Evolutionary conservation across 2,113 vertebrate species (phyloP), one percentile per base, ranked within the genome.

Genomic region (Cacatua alba): DNA sequence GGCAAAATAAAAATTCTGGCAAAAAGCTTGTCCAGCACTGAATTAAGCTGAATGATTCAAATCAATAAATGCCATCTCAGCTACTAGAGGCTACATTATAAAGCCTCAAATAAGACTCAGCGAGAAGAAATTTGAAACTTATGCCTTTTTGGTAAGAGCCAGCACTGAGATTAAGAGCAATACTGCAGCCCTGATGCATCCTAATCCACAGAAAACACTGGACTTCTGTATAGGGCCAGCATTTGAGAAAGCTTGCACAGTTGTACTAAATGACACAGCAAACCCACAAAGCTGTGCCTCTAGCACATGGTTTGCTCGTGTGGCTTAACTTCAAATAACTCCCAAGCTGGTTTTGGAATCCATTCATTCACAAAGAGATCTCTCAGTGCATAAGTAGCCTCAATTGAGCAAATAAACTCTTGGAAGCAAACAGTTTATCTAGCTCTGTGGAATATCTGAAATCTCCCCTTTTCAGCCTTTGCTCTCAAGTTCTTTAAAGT

Each of bases 301-400:
- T 8, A 87, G 88, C 86, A 84, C 44, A 59, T 41, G 70, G 76
- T 52, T 64, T 91, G 72, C 52, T 84, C 24, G 37, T 2, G 19
- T 71, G 90, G 60, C 65, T 52, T 49, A 48, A 88, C 83, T 94
- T 97, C 91, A 3, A 89, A 62, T 52, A 94, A 91, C 63, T 92
- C 80, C 68, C 94, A 93, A 76, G 80, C 53, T 82, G 82, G 6
- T 86, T 94, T 31, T 82, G 80, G 74, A 96, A 95, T 65, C 90
- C 33, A 23, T 81, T 95, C 68, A 94, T 72, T 93, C 92, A 90
- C 60, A 89, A 80, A 85, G 62, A 29, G 53, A 77, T 88, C 15
- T 88, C 69, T 75, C 80, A 91, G 57, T 25, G 77, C 88, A 94
- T 72, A 94, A 94, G 82, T 2, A 11, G 72, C 55, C 71, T 84